Evolutionary conservation across 2,113 vertebrate genomes (phyloP).

Genomic region (Mormoops blainvillei): DNA sequence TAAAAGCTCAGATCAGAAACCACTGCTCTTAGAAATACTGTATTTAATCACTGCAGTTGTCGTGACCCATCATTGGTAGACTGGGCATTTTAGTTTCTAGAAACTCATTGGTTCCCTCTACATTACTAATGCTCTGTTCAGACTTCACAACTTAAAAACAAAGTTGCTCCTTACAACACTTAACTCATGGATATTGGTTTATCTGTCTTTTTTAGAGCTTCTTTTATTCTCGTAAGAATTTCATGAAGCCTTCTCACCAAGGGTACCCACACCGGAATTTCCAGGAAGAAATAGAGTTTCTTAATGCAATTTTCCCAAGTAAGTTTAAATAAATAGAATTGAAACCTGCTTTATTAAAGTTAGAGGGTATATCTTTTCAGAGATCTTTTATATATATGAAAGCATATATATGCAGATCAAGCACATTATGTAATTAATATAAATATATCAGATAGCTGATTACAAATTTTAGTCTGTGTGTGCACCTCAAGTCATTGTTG

Average conservation of each 20-base stretch:
- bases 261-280: slow-evolving; percentile 99
- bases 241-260: slow-evolving; percentile 99
- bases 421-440: not conserved
- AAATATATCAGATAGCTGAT: not conserved
- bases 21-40: not conserved
- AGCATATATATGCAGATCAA: not conserved
- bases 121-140: not conserved
- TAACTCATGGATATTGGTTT: not conserved
- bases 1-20: not conserved
- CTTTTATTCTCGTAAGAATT: slow-evolving; percentile 99
- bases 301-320: slow-evolving; percentile 99
- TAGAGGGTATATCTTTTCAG: not conserved
- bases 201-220: slow-evolving; percentile 87
- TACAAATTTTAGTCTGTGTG: not conserved
- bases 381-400: not conserved
- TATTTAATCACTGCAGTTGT: not conserved
- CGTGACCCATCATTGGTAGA: not conserved
- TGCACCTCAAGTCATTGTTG: not conserved
- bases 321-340: slow-evolving; percentile 67
- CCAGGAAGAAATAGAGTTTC: slow-evolving; percentile 99
- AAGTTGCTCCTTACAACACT: not conserved
- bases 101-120: not conserved
- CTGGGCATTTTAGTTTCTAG: not conserved
- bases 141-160: not conserved
- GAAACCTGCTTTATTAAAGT: not conserved